A percentile compares a stretch with the other conserved stretches of the same genome.
phyloP scores from a whole-genome alignment of 2,888 invertebrate genomes.

The Phyllotreta striolata region DNA sequence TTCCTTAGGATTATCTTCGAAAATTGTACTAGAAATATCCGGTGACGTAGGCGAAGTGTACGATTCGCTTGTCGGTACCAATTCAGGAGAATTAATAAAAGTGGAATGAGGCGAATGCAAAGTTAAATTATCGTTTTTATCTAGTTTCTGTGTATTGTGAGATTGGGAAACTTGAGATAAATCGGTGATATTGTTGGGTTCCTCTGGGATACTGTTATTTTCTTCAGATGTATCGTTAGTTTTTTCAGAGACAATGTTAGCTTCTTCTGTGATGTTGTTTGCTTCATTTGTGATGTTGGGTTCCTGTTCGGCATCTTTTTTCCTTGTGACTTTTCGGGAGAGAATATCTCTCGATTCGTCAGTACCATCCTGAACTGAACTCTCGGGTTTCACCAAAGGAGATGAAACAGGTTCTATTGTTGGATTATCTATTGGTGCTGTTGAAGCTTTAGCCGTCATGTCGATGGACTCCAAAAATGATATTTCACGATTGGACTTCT shows the following conservation, averaged over 20 bases:
- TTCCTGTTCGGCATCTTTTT: constrained; percentile 6
- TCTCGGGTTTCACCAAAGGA: constrained; percentile 3
- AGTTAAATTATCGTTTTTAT: background rate
- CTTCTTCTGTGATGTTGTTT: background rate
- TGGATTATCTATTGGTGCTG: background rate
- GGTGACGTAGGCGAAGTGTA: constrained; percentile 28
- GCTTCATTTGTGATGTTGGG: background rate
- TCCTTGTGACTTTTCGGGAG: constrained; percentile 19
- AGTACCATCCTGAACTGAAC: constrained; percentile 7
- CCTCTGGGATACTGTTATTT: background rate
- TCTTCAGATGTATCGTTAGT: too few species aligned
- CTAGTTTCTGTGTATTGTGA: background rate
- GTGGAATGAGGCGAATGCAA: constrained; percentile 15
- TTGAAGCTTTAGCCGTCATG: constrained; percentile 21
- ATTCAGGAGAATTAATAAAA: constrained; percentile 5
- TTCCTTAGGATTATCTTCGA: background rate
- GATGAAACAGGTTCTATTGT: background rate
- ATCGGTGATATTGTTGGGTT: background rate
- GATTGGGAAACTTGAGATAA: too few species aligned
- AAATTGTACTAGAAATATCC: constrained; percentile 31
- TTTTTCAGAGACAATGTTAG: background rate
- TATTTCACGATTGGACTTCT: background rate
- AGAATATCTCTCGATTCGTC: constrained; percentile 23
- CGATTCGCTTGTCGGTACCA: background rate
- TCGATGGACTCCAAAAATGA: constrained; percentile 38